Percentiles rank a stretch among this genome's conserved stretches.
Evolutionary conservation across 2,797 vertebrate genomes (phyloP).

Genomic region (Megalops cyprinoides): DNA sequence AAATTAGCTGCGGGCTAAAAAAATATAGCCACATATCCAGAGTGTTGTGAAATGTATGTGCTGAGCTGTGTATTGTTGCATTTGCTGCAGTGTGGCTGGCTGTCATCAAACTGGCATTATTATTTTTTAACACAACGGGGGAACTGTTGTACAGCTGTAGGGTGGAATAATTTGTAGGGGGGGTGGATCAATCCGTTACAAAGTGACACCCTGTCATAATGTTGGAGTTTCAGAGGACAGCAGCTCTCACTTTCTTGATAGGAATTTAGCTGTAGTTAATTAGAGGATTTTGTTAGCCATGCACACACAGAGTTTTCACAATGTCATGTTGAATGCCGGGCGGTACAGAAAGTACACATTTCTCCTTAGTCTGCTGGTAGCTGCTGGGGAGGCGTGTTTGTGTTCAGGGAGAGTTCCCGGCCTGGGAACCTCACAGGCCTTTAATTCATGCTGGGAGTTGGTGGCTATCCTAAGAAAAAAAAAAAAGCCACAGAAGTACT

Average conservation of each 20-base stretch:
- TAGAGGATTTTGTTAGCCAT: not conserved
- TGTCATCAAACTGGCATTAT: not conserved
- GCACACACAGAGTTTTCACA: conserved; percentile 43
- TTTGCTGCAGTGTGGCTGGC: not conserved
- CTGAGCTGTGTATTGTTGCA: not conserved
- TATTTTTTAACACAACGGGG: not conserved
- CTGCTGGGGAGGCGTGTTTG: conserved; percentile 42
- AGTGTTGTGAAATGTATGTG: not conserved
- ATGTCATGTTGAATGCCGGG: conserved; percentile 50
- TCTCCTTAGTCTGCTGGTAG: conserved; percentile 39
- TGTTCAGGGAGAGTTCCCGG: conserved; percentile 11
- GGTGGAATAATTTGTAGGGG: not conserved
- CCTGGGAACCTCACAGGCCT: too few species aligned
- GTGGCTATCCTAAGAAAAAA: too few species aligned
- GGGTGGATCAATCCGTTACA: not conserved
- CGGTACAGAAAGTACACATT: conserved; percentile 40
- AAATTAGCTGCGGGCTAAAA: not conserved
- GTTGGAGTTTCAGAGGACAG: not conserved
- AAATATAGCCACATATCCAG: not conserved
- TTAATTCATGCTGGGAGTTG: too few species aligned
- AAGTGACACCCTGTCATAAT: not conserved
- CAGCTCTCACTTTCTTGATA: not conserved
- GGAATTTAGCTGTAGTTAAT: not conserved
- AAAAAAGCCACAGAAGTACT: too few species aligned
- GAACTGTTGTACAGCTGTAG: not conserved